Conservation (phyloP, 2,113 vertebrate species). For the Talpa occidentalis region DNA sequence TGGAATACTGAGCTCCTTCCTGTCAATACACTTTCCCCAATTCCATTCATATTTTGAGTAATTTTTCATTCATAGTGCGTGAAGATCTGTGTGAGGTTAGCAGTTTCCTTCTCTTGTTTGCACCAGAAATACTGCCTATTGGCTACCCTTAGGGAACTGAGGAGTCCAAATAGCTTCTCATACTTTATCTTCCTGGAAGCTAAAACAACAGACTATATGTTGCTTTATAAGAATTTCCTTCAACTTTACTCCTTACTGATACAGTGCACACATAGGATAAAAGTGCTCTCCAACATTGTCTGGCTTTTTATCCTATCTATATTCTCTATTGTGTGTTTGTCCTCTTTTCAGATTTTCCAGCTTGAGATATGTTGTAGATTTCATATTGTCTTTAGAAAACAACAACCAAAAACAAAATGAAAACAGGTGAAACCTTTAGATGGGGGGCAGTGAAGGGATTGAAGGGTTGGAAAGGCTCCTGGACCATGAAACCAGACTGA, state of each 20-base stretch:
- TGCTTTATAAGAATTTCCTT: conserved; percentile 59
- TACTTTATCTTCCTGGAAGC: conserved; percentile 35
- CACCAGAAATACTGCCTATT: neutral
- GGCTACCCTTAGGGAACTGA: neutral
- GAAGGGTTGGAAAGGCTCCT: neutral
- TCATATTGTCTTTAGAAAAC: conserved; percentile 33
- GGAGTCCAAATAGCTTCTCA: conserved; percentile 4
- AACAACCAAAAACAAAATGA: neutral
- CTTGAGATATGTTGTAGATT: conserved; percentile 25
- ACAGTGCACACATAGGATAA: neutral
- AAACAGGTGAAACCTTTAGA: neutral
- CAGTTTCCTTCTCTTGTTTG: conserved; percentile 2
- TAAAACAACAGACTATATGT: neutral
- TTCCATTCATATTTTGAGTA: neutral
- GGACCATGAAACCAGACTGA: neutral
- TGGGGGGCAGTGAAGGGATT: neutral
- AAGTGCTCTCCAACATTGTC: neutral
- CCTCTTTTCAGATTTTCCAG: conserved; percentile 50
- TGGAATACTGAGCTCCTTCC: neutral
- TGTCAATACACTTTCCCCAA: neutral
- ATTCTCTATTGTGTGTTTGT: conserved; percentile 37
- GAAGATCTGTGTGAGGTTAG: neutral
- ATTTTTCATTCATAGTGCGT: neutral
- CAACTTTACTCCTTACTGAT: conserved; percentile 32
- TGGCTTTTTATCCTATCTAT: conserved; percentile 38